phyloP scores from a whole-genome alignment of 2,113 vertebrate species.

The Eptesicus fuscus region DNA sequence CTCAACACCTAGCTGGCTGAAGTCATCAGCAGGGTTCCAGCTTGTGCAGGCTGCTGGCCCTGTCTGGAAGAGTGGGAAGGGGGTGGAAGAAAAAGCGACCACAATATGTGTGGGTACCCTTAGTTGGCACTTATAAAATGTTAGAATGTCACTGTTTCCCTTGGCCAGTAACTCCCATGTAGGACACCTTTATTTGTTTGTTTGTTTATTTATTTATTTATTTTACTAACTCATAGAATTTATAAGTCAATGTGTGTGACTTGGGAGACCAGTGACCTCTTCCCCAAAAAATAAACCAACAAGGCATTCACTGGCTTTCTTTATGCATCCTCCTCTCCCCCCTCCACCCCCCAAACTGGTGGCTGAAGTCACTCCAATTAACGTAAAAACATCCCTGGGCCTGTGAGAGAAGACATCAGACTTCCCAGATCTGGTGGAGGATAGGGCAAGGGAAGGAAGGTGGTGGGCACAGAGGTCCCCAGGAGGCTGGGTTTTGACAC shows the following conservation, averaged over 20 bases:
- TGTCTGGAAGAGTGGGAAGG: slow-evolving; percentile 22
- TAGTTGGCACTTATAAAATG: slow-evolving; percentile 46
- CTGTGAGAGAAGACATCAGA: neutral
- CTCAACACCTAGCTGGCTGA: slow-evolving; percentile 62
- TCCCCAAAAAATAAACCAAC: neutral
- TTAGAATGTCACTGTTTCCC: slow-evolving; percentile 53
- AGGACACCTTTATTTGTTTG: neutral
- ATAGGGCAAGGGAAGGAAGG: neutral
- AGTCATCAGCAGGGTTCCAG: slow-evolving; percentile 60
- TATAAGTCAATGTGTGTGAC: slow-evolving; percentile 17
- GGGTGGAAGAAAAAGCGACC: slow-evolving; percentile 38
- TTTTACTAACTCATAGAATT: neutral
- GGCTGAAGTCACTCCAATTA: neutral
- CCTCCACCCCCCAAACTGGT: neutral
- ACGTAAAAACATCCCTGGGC: neutral
- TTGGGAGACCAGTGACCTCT: neutral
- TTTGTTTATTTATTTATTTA: neutral
- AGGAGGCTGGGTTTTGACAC: neutral
- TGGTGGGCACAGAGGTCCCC: neutral
- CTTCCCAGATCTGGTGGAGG: neutral
- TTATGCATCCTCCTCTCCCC: neutral
- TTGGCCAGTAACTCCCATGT: slow-evolving; percentile 36
- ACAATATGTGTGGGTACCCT: slow-evolving; percentile 56
- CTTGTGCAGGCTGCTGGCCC: slow-evolving; percentile 47
- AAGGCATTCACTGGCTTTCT: neutral